Evolutionary conservation across 1,140 invertebrate genomes (phyloP).

Genomic region (Maconellicoccus hirsutus): DNA sequence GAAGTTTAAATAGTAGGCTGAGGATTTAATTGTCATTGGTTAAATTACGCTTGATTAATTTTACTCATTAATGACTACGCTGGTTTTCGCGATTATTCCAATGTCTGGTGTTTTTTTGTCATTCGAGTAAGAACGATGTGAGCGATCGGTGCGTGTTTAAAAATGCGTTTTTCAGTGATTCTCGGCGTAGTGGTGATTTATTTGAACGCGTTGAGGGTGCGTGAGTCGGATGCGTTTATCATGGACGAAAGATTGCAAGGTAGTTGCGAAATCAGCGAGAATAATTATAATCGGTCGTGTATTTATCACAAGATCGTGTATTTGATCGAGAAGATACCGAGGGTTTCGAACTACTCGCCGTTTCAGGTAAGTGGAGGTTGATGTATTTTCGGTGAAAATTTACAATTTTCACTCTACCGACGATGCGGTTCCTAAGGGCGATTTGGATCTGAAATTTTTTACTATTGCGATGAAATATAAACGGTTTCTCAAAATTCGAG

Average conservation of each 20-base stretch:
- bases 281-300: constrained; percentile 15
- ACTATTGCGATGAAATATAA: background rate
- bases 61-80: background rate
- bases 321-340: background rate
- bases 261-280: background rate
- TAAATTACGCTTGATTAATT: background rate
- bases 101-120: background rate
- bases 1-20: no score
- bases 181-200: background rate
- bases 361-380: background rate
- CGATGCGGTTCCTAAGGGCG: no score
- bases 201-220: background rate
- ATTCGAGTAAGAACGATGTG: background rate
- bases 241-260: background rate
- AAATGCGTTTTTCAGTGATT: background rate
- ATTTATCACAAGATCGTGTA: constrained; percentile 17
- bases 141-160: background rate
- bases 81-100: background rate
- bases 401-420: no score
- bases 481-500: background rate
- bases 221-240: background rate
- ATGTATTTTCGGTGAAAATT: background rate
- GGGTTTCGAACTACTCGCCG: background rate
- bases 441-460: no score
- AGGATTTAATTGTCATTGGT: background rate